Evolutionary conservation across 2,888 invertebrate species (phyloP), one percentile per base, ranked within the genome.

Genomic region (Volucella bombylans): DNA sequence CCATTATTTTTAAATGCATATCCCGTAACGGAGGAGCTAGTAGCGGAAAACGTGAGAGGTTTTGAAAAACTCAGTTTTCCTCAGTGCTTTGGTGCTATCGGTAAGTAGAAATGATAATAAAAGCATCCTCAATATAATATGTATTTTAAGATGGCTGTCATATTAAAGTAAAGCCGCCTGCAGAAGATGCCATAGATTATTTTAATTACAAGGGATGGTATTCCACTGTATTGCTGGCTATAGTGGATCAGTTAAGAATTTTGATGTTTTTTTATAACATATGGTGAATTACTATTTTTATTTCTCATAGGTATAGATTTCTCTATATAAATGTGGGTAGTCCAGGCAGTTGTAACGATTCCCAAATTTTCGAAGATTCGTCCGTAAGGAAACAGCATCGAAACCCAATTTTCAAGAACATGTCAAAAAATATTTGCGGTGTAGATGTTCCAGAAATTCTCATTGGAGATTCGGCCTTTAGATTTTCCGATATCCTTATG

Each of bases 401-500:
- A 57, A n/a, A 15, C 55, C 11, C 76, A 59, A 18, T 38, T 77
- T 31, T 8, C 23, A 12, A 54, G 12, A 31, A 39, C 31, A 8
- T 14, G 10, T 10, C 57, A 38, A 57, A 4, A 14, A 39, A 55
- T 11, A 14, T 15, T 54, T 41, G 43, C 69, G 2, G 50, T 61
- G 18, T 15, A 69, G 77, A 2, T 52, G 47, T 54, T 61, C 43
- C 11, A 23, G 18, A 2, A 23, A 1, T 18, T 18, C 18, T 18
- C 18, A 18, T 18, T 18, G 18, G 18, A 18, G 18, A 18, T 18
- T 1, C 18, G 18, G 55, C 47, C 2, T 77, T 68, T 52, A 39
- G 52, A 10, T 50, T 68, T 9, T 49, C 50, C 0, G 14, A 43
- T n/a, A 49, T 43, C 8, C 12, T 76, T 31, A 77, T 77, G 76